Evolutionary conservation across 2,113 vertebrate species (phyloP).

Genomic region (Paratilapia polleni): DNA sequence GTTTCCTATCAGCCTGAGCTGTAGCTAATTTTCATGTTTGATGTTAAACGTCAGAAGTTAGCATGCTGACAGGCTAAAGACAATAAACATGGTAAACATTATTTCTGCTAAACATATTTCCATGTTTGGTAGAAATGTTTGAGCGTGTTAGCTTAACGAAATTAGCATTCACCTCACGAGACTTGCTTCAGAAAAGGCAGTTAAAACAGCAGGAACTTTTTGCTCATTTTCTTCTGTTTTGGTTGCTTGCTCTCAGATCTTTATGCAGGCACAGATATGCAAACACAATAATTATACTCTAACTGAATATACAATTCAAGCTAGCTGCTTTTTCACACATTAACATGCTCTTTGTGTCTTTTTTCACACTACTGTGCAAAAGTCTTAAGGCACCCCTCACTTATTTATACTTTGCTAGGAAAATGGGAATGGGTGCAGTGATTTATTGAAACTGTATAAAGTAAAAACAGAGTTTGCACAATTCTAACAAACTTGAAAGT

Average conservation of each 20-base stretch:
- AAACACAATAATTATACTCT: background rate
- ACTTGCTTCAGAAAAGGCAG: no score
- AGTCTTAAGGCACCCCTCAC: background rate
- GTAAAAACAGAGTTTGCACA: no score
- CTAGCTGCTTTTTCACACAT: background rate
- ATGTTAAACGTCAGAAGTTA: background rate
- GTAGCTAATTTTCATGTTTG: background rate
- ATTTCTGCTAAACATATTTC: background rate
- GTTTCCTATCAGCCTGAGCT: background rate
- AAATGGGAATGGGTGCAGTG: no score
- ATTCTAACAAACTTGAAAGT: no score
- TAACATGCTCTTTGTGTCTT: background rate
- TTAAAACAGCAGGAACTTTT: background rate
- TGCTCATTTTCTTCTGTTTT: background rate
- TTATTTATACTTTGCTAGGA: no score
- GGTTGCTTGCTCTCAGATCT: background rate
- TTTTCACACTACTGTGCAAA: background rate
- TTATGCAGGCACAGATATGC: background rate
- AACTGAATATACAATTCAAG: background rate
- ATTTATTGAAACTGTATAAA: no score
- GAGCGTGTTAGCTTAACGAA: background rate
- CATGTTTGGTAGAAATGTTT: background rate
- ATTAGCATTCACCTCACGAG: background rate
- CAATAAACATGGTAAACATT: background rate
- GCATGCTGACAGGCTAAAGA: background rate